A percentile compares a stretch with the other conserved stretches of the same genome.
These are phyloP conservation scores for Drosophila trapezifrons DNA, from an alignment of 1,140 invertebrate genomes.

Conservation along the genomic window DNA sequence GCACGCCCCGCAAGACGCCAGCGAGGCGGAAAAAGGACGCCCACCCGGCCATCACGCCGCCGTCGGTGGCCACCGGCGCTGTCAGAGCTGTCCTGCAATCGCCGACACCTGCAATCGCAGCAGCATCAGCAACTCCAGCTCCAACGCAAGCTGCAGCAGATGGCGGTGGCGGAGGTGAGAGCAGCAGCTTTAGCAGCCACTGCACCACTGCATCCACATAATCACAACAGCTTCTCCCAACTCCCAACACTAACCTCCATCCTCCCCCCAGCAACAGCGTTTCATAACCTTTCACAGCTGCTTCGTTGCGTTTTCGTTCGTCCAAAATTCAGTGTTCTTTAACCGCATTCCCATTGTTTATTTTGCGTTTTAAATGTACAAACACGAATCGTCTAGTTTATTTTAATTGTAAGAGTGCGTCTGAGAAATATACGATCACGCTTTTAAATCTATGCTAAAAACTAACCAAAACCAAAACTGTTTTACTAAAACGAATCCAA, in stretches of 20 bases:
- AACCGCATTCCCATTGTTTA: conserved; percentile 12
- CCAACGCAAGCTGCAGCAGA: conserved; percentile 9
- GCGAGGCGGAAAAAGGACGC: conserved; percentile 70
- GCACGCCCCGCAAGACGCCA: conserved; percentile 75
- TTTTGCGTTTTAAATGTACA: conserved; percentile 39
- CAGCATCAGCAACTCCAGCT: conserved; percentile 20
- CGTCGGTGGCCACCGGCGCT: conserved; percentile 7
- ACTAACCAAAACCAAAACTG: conserved; percentile 70
- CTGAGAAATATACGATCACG: conserved; percentile 67
- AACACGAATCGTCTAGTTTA: conserved; percentile 42
- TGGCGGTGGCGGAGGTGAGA: conserved; percentile 64
- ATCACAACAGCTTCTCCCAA: conserved; percentile 37
- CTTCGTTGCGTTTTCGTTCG: conserved; percentile 8
- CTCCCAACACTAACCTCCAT: conserved; percentile 14
- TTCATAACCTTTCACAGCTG: conserved; percentile 15
- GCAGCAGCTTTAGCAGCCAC: conserved; percentile 61
- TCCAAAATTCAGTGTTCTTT: conserved; percentile 6
- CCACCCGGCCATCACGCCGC: neutral
- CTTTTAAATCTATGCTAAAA: conserved; percentile 62
- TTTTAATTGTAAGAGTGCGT: conserved; percentile 65
- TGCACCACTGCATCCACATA: conserved; percentile 48
- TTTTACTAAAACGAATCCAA: conserved; percentile 67
- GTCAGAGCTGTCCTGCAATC: conserved; percentile 5
- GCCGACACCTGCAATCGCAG: conserved; percentile 13
- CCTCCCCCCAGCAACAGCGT: conserved; percentile 20